Conservation (phyloP, 1,140 invertebrate genomes). For the Solenopsis fugax region DNA sequence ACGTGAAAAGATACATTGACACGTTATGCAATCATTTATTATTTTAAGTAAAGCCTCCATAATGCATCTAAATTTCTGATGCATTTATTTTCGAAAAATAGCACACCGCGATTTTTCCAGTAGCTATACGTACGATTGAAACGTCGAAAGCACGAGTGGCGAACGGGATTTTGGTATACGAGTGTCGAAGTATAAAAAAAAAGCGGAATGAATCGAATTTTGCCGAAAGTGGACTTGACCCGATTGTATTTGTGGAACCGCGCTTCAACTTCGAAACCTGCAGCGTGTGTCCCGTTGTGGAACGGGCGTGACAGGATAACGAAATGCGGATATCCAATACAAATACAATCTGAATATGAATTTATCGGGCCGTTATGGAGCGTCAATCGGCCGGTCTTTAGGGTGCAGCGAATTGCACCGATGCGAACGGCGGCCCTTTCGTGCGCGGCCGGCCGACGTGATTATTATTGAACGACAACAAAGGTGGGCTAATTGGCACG, state of each 20-base stretch:
- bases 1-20: background rate
- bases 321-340: constrained; percentile 37
- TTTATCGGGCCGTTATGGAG: constrained; percentile 32
- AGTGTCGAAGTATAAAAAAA: background rate
- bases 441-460: constrained; percentile 9
- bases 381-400: constrained; percentile 23
- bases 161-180: constrained; percentile 19
- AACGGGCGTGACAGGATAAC: constrained; percentile 50
- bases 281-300: background rate
- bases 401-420: constrained; percentile 39
- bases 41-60: background rate
- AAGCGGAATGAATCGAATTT: background rate
- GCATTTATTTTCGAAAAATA: constrained; percentile 12
- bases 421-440: constrained; percentile 43
- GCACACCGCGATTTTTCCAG: background rate
- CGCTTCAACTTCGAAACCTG: background rate
- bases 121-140: background rate
- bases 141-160: constrained; percentile 10
- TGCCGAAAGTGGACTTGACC: constrained; percentile 48
- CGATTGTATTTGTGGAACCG: constrained; percentile 13
- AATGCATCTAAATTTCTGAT: background rate
- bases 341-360: constrained; percentile 39
- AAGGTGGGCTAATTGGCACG: constrained; percentile 50
- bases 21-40: background rate
- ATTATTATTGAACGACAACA: constrained; percentile 57